Conservation (phyloP, 2,888 invertebrate species). For the Ferdinandea cuprea region DNA sequence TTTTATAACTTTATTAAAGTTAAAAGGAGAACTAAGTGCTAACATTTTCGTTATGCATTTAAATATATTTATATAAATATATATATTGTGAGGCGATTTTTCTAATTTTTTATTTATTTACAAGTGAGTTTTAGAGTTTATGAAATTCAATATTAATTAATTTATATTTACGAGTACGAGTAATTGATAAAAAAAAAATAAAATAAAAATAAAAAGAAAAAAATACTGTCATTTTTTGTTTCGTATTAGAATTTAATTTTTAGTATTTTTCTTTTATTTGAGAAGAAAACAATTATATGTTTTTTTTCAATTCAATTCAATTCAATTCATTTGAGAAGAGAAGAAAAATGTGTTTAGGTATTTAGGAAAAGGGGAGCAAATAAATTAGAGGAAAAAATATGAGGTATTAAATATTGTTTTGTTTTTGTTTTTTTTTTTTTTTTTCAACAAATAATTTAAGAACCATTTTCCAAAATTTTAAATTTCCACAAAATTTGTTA, state of each 20-base stretch:
- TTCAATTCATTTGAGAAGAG: constrained; percentile 29
- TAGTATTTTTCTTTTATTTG: constrained; percentile 38
- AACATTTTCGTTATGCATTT: constrained; percentile 25
- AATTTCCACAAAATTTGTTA: constrained; percentile 48
- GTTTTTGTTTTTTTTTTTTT: too few relatives aligned
- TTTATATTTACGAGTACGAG: constrained; percentile 15
- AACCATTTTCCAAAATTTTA: constrained; percentile 68
- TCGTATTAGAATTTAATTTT: constrained; percentile 54
- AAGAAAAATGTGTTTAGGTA: constrained; percentile 25
- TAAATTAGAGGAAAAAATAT: constrained; percentile 32
- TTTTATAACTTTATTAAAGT: constrained; percentile 49
- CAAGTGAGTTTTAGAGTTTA: constrained; percentile 45
- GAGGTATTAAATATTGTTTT: constrained; percentile 51
- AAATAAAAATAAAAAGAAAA: constrained; percentile 59
- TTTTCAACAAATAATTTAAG: constrained; percentile 63
- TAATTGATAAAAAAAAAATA: constrained; percentile 52
- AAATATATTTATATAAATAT: constrained; percentile 29
- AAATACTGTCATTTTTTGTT: constrained; percentile 75
- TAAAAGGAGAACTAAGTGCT: constrained; percentile 42
- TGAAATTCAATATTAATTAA: constrained; percentile 45
- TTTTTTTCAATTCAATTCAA: constrained; percentile 56
- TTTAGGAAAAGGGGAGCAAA: constrained; percentile 12
- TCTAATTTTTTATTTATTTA: constrained; percentile 60
- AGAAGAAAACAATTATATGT: constrained; percentile 22
- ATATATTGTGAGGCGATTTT: constrained; percentile 75